Base-by-base conservation (phyloP, 2,113 vertebrate species). In the Clarias macrocephalus region DNA sequence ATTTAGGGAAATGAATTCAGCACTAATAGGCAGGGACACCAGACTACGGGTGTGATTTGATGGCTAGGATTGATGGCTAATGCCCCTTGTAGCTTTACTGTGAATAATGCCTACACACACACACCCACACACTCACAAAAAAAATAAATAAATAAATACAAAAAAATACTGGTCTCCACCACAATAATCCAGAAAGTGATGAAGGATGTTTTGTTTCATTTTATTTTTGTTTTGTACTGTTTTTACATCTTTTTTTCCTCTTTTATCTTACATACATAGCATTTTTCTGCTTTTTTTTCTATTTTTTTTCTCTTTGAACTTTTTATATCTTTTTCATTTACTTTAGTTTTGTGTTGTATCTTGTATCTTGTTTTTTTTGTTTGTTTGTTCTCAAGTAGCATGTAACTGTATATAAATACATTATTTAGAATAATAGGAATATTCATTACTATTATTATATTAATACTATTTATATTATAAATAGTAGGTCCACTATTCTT, bases 1-100 rank as follows among this genome's bases (percentile, higher is more conserved):
- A 95, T 96, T 95, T 94, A 95, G 93, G 94, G 91, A 95, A 95
- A 95, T 95, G 93, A 94, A 95, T 95, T 94, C 94, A 93, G 93
- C 88, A 82, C 93, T 95, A 95, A 94, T 94, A 94, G 93, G 93
- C 92, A 91, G 92, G 93, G 93, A 95, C 94, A 95, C 93, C 93
- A 94, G 90, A 94, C 91, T 91, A 92, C 92, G 92, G 94, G 92
- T 91, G 91, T 92, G 82, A 88, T 94, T 90, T 94, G 94, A 95
- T 94, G 93, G 88, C 88, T 80, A 91, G 94, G 95, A 95, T 94
- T 94, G 94, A 95, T 94, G 93, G 93, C 92, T 95, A 93, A 94
- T 94, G 92, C 90, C 90, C 80, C 91, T 90, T 90, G 82, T 91
- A 85, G 92, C 89, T 91, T 93, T 91, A 91, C 92, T 92, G 93